Evolutionary conservation across 23 tunicate species (phyloP), one percentile per base, ranked within the genome.

Genomic region (Styela plicata): DNA sequence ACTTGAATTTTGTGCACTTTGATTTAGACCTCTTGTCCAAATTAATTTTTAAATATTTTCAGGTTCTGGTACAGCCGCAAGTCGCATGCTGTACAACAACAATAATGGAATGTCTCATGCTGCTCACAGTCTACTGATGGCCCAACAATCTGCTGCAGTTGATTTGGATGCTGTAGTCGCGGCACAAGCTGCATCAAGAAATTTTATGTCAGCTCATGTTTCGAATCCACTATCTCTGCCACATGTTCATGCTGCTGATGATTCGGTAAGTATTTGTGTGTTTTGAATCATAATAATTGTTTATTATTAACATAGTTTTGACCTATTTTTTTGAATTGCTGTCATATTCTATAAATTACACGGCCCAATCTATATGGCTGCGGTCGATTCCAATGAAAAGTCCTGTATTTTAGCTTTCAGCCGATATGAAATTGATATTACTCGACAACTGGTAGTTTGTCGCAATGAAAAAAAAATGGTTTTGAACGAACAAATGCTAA

Each of bases 171-270:
- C 31, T 18, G 71, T 67, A 25, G 71, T 24, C 13, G 71, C 2
- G n/a, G 71, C 71, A 29, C 71, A 67, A 24, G 71, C 71, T 29
- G 71, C 71, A 18, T 67, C 71, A 25, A 67, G 71, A 24, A 67
- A 67, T 67, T 67, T 67, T 22, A 29, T 44, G 57, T 44, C 57
- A 44, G 57, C 71, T 0, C 31, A 25, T 67, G 18, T 25, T 18
- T 13, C 31, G 18, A 22, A 67, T 1, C 31, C 71, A 67, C 24
- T 67, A 18, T 18, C 71, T 18, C 71, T 67, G 13, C 24, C 71
- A 18, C 71, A 67, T 25, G 24, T 24, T 16, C 57, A 44, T 44
- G 57, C 7, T 44, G 57, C 57, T 44, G 71, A 29, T 29, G 71
- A 67, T 29, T 67, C 71, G 71, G 71, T 67, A 67, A 13, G 57